phyloP scores from a whole-genome alignment of 1,140 invertebrate species.

The Ceratoteleas bidentatus region DNA sequence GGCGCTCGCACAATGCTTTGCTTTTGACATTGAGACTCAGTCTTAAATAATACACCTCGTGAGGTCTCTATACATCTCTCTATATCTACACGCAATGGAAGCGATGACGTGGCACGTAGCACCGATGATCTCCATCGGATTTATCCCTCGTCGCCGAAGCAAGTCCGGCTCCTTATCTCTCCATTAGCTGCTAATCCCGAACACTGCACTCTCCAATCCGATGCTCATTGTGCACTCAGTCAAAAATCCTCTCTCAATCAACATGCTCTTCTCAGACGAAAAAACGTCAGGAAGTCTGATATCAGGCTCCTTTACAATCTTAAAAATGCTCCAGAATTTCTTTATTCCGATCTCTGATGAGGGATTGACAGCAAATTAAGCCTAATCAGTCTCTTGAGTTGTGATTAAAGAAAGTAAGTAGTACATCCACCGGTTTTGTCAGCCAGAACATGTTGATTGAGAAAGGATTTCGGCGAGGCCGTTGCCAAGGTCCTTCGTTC shows the following conservation, averaged over 20 bases:
- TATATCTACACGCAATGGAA: conserved; percentile 45
- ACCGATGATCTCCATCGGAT: conserved; percentile 21
- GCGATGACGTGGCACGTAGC: conserved; percentile 33
- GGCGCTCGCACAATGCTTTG: conserved; percentile 75
- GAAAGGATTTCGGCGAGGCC: conserved; percentile 3
- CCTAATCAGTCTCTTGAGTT: not conserved
- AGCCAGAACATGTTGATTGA: not conserved
- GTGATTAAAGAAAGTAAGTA: too few relatives aligned
- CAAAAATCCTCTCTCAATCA: conserved; percentile 20
- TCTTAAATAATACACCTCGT: conserved; percentile 56
- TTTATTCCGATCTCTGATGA: too few relatives aligned
- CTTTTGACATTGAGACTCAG: conserved; percentile 59
- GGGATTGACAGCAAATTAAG: not conserved
- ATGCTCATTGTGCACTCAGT: conserved; percentile 14
- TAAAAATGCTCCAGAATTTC: too few relatives aligned
- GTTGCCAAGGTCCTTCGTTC: conserved; percentile 59
- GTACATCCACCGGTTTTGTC: not conserved
- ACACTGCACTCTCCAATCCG: conserved; percentile 16
- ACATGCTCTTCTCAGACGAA: not conserved
- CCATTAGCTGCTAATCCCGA: conserved; percentile 43
- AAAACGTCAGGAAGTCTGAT: not conserved
- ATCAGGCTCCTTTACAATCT: too few relatives aligned
- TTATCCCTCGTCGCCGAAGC: conserved; percentile 22
- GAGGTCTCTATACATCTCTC: conserved; percentile 23
- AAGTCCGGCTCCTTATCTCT: conserved; percentile 26